Evolutionary conservation across 2,888 invertebrate species (phyloP).

Genomic region (Chironomus tentans): DNA sequence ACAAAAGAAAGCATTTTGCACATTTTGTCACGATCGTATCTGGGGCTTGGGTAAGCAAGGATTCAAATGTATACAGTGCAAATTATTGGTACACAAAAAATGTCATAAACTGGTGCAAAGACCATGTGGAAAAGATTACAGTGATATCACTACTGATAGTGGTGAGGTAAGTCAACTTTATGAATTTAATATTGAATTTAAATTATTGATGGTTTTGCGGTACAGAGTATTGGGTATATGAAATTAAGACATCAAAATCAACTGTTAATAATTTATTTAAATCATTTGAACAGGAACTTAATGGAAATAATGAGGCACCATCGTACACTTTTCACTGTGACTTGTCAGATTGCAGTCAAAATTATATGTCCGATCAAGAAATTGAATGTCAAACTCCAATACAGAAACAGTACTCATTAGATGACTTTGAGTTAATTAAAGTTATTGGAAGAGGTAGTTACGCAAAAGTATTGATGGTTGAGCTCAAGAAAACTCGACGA

Average conservation of each 20-base stretch:
- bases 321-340: slow-evolving; percentile 39
- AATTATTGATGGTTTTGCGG: neutral
- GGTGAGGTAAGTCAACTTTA: slow-evolving; percentile 38
- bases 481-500: slow-evolving; percentile 78
- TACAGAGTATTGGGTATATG: neutral
- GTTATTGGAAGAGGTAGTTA: slow-evolving; percentile 95
- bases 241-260: too few relatives aligned
- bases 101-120: slow-evolving; percentile 89
- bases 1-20: slow-evolving; percentile 78
- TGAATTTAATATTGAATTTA: slow-evolving; percentile 37
- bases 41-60: slow-evolving; percentile 97
- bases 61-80: slow-evolving; percentile 93
- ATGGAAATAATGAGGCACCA: slow-evolving; percentile 24
- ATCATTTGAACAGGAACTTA: neutral
- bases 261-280: neutral
- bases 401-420: slow-evolving; percentile 74
- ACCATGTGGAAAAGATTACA: slow-evolving; percentile 67
- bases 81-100: slow-evolving; percentile 90
- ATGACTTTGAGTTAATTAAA: slow-evolving; percentile 86
- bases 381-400: slow-evolving; percentile 36
- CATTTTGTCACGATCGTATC: slow-evolving; percentile 88
- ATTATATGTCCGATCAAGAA: slow-evolving; percentile 23
- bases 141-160: slow-evolving; percentile 26
- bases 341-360: slow-evolving; percentile 32
- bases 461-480: slow-evolving; percentile 94